Conservation (phyloP, 2,113 vertebrate species). For the Rhynchomys soricoides region DNA sequence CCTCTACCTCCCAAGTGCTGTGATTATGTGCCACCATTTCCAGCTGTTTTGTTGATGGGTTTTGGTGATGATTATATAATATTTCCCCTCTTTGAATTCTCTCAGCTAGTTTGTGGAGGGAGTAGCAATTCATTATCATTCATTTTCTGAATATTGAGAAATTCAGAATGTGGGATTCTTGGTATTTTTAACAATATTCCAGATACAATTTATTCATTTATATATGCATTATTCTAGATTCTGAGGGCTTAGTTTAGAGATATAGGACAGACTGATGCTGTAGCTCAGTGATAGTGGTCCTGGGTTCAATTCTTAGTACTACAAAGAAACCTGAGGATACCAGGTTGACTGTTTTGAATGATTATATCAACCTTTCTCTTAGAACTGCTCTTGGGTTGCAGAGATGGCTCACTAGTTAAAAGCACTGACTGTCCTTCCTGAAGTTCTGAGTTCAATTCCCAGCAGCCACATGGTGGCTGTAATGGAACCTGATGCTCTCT, state of each 20-base stretch:
- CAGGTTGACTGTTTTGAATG: background rate
- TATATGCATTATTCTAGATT: background rate
- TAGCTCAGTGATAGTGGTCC: background rate
- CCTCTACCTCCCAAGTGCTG: background rate
- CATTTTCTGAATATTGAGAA: slow-evolving; percentile 22
- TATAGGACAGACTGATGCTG: too few species aligned
- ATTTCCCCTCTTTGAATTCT: slow-evolving; percentile 25
- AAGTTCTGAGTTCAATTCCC: too few species aligned
- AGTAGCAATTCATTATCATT: background rate
- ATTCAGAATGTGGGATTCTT: background rate
- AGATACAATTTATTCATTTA: background rate
- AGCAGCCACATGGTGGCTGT: too few species aligned
- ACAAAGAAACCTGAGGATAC: background rate
- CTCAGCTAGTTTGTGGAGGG: background rate
- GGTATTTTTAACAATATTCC: background rate
- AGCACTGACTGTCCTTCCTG: too few species aligned
- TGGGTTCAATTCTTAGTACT: background rate
- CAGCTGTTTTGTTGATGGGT: background rate
- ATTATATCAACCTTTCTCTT: background rate
- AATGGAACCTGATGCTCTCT: too few species aligned
- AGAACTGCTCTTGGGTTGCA: background rate
- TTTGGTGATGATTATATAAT: background rate
- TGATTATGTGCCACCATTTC: background rate
- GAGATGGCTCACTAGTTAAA: too few species aligned
- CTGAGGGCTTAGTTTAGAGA: background rate